These are phyloP conservation scores for Fissipunctia ypsillon DNA, from an alignment of 2,888 invertebrate species.

Conservation along the genomic window DNA sequence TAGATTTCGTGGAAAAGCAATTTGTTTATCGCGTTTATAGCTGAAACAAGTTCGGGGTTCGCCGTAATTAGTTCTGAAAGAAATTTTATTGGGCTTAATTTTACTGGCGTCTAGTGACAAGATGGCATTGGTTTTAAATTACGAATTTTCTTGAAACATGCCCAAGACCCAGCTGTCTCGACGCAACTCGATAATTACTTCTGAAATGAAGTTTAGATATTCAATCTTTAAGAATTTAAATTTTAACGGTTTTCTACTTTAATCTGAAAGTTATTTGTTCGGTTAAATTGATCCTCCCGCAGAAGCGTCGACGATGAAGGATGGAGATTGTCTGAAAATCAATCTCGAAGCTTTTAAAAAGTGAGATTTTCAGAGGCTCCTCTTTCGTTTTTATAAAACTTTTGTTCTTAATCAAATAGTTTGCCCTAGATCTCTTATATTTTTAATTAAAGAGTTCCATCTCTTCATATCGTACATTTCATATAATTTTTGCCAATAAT, in stretches of 20 bases:
- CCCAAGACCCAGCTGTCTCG: neutral
- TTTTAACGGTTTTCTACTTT: constrained; percentile 33
- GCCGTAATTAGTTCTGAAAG: constrained; percentile 44
- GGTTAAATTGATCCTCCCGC: constrained; percentile 28
- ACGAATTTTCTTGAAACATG: constrained; percentile 14
- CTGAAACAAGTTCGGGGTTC: constrained; percentile 40
- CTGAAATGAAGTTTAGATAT: constrained; percentile 32
- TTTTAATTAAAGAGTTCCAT: constrained; percentile 18
- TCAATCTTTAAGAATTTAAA: neutral
- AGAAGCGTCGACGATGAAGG: neutral
- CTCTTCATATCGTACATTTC: constrained; percentile 1
- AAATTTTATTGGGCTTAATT: constrained; percentile 44
- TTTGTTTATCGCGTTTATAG: constrained; percentile 52
- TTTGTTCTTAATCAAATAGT: constrained; percentile 19
- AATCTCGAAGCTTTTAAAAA: constrained; percentile 15
- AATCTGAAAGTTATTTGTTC: constrained; percentile 26
- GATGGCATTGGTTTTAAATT: constrained; percentile 32
- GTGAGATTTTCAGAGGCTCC: neutral
- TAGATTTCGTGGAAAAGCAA: constrained; percentile 50
- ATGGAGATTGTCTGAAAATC: constrained; percentile 7
- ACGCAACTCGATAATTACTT: constrained; percentile 23
- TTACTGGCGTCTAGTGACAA: constrained; percentile 17
- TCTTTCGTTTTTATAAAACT: neutral
- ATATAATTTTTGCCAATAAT: constrained; percentile 27
- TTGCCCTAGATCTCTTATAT: neutral